Evolutionary conservation across 2,113 vertebrate genomes (phyloP), one percentile per base, ranked within the genome.

Genomic region (Nothobranchius furzeri): DNA sequence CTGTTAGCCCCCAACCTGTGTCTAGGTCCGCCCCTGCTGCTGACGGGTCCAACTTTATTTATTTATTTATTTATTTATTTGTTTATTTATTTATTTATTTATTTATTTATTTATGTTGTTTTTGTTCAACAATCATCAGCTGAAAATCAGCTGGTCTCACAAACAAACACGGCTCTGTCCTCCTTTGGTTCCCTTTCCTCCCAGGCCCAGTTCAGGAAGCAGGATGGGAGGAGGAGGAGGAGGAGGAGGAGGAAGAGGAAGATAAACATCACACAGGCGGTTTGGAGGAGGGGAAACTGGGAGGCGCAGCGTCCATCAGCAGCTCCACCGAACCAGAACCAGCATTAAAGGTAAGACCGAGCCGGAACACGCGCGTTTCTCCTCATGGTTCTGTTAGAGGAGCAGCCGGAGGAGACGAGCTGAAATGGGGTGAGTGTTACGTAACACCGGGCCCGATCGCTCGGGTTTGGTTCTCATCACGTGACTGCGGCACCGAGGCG

Each of bases 351-450:
- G 92, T 93, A 89, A 91, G 92, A 85, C 57, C 56, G 60, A 24
- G 56, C 56, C 47, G 20, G 9, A 49, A 25, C 36, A 55, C 59
- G 70, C 37, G 47, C 50, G 80, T 30, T 30, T 55, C 24, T 71
- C 62, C 70, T 55, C 60, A 37, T 75, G 53, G 56, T 89, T n/a
- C 77, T 48, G 56, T 90, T 9, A 9, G 40, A 15, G 25, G 13
- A 9, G 60, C 30, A 13, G 60, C n/a, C 1, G 63, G 20, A 17
- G 81, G 68, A 61, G 70, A 85, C 78, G 42, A 75, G 49, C 52
- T 20, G 85, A 88, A 12, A 93, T 93, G 92, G 92, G 93, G 93
- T 93, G 91, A 92, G 91, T 82, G 62, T 91, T 90, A 88, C 79
- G 61, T 88, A 85, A 91, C 30, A 30, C 30, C 30, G 43, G 43